phyloP scores from a whole-genome alignment of 37 sponge, comb jelly and placozoan genomes.

The Cliona cf. orientalis region DNA sequence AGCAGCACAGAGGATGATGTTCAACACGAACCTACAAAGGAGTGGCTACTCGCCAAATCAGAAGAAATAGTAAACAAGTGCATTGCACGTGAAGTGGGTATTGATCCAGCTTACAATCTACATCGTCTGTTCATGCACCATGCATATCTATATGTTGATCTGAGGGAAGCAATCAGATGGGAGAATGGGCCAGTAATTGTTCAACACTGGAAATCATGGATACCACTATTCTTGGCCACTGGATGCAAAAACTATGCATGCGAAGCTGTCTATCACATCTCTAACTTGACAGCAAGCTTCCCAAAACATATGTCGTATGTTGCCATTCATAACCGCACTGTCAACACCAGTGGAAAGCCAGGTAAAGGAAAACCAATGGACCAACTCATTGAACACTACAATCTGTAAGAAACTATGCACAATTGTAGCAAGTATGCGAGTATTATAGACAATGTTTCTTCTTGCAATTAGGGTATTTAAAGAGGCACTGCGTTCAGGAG shows the following conservation, averaged over 20 bases:
- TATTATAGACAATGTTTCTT: too few species aligned
- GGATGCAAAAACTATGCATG: constrained; percentile 4
- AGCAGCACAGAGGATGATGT: neutral
- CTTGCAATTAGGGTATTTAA: neutral
- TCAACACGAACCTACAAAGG: neutral
- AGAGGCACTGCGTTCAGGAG: constrained; percentile 6
- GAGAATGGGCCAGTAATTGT: constrained; percentile 39
- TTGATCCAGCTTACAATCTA: constrained; percentile 1
- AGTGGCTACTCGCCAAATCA: constrained; percentile 29
- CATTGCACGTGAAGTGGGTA: neutral
- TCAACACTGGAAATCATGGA: constrained; percentile 29
- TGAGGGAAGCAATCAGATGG: constrained; percentile 22
- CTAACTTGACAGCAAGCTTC: constrained; percentile 14
- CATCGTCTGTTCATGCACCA: constrained; percentile 28
- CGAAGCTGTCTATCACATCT: constrained; percentile 19
- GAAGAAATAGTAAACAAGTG: neutral
- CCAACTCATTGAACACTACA: constrained; percentile 20
- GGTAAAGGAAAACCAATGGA: constrained; percentile 48
- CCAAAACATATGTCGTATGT: constrained; percentile 55
- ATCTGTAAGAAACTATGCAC: constrained; percentile 1
- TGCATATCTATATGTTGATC: constrained; percentile 19
- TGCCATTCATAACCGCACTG: constrained; percentile 40
- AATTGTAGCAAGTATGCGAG: neutral
- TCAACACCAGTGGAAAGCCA: constrained; percentile 25
- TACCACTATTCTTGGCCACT: constrained; percentile 15